Conservation (phyloP, 2,113 vertebrate species). For the Synodontis membranacea region DNA sequence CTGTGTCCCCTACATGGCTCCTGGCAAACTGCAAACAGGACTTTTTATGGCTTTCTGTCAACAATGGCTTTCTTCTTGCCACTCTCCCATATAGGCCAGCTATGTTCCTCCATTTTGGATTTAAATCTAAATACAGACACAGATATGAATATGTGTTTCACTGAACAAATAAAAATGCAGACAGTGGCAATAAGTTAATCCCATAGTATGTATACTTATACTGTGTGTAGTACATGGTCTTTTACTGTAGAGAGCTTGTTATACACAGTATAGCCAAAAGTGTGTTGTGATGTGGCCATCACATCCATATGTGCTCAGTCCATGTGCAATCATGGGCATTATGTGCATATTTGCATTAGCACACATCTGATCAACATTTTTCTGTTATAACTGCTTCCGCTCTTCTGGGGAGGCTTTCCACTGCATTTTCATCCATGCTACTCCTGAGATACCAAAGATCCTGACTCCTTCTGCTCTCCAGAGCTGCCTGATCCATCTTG, state of each 20-base stretch:
- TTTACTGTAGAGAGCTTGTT: neutral
- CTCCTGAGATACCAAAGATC: neutral
- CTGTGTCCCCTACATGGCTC: too few species aligned
- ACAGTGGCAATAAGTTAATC: neutral
- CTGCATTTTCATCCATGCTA: neutral
- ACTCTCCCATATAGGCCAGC: too few species aligned
- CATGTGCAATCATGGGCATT: neutral
- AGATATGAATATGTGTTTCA: neutral
- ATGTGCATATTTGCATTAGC: too few species aligned
- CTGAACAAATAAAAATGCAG: neutral
- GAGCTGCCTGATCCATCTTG: too few species aligned
- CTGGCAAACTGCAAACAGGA: too few species aligned
- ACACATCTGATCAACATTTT: too few species aligned
- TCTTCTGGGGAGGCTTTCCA: neutral
- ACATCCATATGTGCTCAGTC: neutral
- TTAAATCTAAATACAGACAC: too few species aligned
- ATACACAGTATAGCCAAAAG: neutral
- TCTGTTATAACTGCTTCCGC: too few species aligned
- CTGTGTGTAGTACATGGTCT: neutral
- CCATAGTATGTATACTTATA: neutral
- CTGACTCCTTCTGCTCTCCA: neutral
- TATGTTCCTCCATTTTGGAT: too few species aligned
- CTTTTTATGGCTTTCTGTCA: too few species aligned
- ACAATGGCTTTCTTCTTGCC: too few species aligned
- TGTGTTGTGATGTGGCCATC: neutral